These are phyloP conservation scores for Blastomussa wellsi DNA, from an alignment of 92 coral and sea anemone species.

Conservation along the genomic window DNA sequence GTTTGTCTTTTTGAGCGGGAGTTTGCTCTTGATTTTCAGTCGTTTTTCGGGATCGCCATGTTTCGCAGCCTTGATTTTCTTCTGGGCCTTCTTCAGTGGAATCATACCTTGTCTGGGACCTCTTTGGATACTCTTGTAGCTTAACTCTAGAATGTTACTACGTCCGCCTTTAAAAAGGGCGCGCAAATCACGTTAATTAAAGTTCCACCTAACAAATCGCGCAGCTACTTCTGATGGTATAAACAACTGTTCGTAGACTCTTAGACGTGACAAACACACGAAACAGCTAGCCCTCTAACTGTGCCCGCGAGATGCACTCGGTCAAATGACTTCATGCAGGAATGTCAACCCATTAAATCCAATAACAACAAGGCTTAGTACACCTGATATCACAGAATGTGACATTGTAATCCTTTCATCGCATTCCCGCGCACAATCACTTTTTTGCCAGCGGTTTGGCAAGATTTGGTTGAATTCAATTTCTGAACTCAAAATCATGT, in stretches of 20 bases:
- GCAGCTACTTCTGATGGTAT: background rate
- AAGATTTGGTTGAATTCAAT: background rate
- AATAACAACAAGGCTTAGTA: background rate
- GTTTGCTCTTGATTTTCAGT: conserved; percentile 24
- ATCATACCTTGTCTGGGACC: conserved; percentile 4
- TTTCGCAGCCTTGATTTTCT: conserved; percentile 43
- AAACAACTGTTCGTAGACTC: background rate
- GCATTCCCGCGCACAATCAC: background rate
- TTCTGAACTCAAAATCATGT: background rate
- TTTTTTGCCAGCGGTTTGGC: background rate
- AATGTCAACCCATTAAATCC: background rate
- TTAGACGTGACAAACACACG: background rate
- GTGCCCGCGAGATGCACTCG: background rate
- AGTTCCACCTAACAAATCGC: background rate
- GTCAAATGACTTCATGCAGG: background rate
- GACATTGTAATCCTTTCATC: conserved; percentile 17
- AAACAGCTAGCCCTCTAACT: background rate
- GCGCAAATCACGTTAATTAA: background rate
- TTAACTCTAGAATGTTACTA: background rate
- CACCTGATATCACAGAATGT: conserved; percentile 21
- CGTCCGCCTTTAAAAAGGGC: background rate
- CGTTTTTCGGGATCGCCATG: conserved; percentile 42
- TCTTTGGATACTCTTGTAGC: background rate
- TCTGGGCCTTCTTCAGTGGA: conserved; percentile 32
- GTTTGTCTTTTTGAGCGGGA: conserved; percentile 8